Evolutionary conservation across 2,113 vertebrate species (phyloP), one percentile per base, ranked within the genome.

Genomic region (Zingel zingel): DNA sequence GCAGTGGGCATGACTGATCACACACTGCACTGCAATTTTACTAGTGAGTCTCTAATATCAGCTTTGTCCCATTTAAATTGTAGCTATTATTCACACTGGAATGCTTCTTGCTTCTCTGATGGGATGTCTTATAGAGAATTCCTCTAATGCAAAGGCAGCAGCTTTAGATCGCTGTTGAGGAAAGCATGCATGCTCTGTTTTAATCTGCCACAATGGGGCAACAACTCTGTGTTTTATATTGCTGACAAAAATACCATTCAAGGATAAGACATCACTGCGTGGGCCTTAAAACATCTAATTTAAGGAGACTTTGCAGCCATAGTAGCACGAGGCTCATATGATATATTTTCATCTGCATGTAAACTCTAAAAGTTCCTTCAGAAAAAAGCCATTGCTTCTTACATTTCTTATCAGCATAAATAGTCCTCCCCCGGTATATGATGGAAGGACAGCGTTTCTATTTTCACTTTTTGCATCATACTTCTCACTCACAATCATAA

Each of bases 1-100:
- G 53, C 56, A 23, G 83, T 72, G 62, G 84, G 86, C 86, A 83
- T 87, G 88, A 86, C 84, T 88, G 88, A 91, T 93, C 89, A 88
- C 25, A 83, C 58, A 88, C 83, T 36, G 43, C 88, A 65, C 74
- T 62, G 76, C 67, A 81, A 74, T 85, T 70, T 58, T 19, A 75
- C 69, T 71, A 39, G 54, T 51, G 33, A 81, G 80, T 74, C 74
- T 74, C 74, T 92, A 83, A 91, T 88, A 68, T 84, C 56, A 36
- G 76, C 54, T 86, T 88, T 85, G 59, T 81, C 14, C 48, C 16
- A n/a, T 87, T 77, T 54, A 47, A 82, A 82, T 81, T 58, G 48
- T 21, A 48, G 62, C 53, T 50, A 23, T 78, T 88, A 64, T 81
- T 88, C 69, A 86, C 77, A 74, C 71, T 36, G 45, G 74, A 58